Evolutionary conservation across 2,113 vertebrate species (phyloP).

Genomic region (Herpailurus yagouaroundi): DNA sequence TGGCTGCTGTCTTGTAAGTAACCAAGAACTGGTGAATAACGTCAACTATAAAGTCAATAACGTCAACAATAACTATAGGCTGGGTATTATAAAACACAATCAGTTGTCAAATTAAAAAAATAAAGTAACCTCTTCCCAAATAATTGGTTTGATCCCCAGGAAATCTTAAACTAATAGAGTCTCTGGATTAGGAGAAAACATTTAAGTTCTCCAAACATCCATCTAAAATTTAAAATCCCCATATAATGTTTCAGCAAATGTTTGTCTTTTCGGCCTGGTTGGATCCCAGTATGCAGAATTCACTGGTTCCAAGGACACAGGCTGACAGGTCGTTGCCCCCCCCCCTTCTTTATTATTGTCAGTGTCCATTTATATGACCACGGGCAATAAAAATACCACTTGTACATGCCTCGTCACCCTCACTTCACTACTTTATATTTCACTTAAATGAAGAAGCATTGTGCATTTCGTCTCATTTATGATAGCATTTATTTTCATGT

Average conservation of each 20-base stretch:
- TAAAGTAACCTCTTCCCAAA: background rate
- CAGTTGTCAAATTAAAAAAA: background rate
- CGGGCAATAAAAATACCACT: background rate
- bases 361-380: background rate
- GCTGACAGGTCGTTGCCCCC: rapidly evolving
- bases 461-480: background rate
- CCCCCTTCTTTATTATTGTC: background rate
- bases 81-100: background rate
- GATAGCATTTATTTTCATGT: background rate
- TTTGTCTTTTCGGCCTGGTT: background rate
- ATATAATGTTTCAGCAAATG: background rate
- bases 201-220: background rate
- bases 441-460: background rate
- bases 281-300: background rate
- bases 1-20: background rate
- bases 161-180: background rate
- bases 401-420: background rate
- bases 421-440: background rate
- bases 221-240: background rate
- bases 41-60: background rate
- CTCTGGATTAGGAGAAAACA: background rate
- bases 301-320: background rate
- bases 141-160: background rate
- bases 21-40: background rate
- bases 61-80: background rate